Evolutionary conservation across 92 coral and sea anemone species (phyloP).

Genomic region (Siderastrea radians): DNA sequence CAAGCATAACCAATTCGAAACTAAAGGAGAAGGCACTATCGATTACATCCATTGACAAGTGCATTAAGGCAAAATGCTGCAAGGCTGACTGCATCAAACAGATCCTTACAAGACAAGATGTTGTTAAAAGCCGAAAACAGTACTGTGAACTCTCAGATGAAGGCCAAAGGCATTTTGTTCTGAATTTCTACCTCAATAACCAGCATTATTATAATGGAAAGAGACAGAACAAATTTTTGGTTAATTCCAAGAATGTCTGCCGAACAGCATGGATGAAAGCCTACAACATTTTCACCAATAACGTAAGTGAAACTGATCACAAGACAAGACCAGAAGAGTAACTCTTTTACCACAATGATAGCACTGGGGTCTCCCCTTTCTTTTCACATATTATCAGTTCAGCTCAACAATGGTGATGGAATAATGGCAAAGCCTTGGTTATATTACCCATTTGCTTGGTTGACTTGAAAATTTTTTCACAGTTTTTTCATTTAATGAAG

Average conservation of each 20-base stretch:
- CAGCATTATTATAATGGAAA: background rate
- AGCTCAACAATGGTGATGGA: too few relatives aligned
- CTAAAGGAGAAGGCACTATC: background rate
- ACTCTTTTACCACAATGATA: too few relatives aligned
- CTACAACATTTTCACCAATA: too few relatives aligned
- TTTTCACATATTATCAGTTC: too few relatives aligned
- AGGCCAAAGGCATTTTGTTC: background rate
- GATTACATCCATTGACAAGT: background rate
- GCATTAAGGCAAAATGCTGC: background rate
- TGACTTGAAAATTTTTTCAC: too few relatives aligned
- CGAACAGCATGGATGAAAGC: background rate
- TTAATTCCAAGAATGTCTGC: background rate
- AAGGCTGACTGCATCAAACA: background rate
- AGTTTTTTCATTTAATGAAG: too few relatives aligned
- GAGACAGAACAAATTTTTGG: background rate
- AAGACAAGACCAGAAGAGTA: too few relatives aligned
- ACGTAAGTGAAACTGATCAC: too few relatives aligned
- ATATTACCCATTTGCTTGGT: too few relatives aligned
- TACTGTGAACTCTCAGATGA: conserved; percentile 3
- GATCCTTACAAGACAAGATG: background rate
- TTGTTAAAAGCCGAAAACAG: background rate
- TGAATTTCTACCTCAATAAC: background rate
- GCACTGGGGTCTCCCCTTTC: too few relatives aligned
- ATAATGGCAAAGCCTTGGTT: too few relatives aligned
- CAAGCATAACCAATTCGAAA: background rate